Base-by-base conservation (phyloP, 2,797 vertebrate genomes). In the Sternotherus odoratus region DNA sequence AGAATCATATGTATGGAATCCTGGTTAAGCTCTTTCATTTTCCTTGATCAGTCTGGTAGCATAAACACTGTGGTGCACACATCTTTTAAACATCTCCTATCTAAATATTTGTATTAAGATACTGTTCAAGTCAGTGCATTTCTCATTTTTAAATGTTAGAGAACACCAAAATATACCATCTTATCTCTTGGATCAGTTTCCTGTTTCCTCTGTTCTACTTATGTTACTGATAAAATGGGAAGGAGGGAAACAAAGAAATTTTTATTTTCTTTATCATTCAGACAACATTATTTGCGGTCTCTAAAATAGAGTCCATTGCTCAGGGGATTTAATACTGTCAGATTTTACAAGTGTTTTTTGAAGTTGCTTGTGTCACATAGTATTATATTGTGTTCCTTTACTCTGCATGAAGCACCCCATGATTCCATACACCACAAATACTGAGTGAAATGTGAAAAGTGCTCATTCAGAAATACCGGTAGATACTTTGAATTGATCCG, bases 141-240 rank as follows among this genome's bases (percentile, higher is more conserved):
- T 39, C 48, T 86, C 63, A 81, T 63, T 78, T 77, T 82, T 91
- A 77, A 93, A 83, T n/a, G 90, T 85, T 86, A 84, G 8, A 91
- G 48, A 89, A 63, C 82, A 83, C 91, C 81, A 75, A 93, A 95
- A 74, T 66, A 75, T 49, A 72, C 93, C 81, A 87, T 24, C 63
- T 91, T 93, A 95, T 81, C 69, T 95, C 69, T 94, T 92, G 90
- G 92, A 93, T 86, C 50, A 86, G 12, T 91, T 79, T 80, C 33
- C 51, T 94, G 82, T n/a, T 87, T 97, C 51, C 91, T 89, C 79
- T 1, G 19, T 46, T 83, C 13, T 66, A 0, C 92, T 95, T 92
- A 85, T 91, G 72, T 87, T 78, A 11, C 21, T 88, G 80, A 94
- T 79, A 51, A 95, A 91, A 86, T 48, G 39, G 48, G 16, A 82